Conservation (phyloP, 2,888 invertebrate species). For the Thereva nobilitata region DNA sequence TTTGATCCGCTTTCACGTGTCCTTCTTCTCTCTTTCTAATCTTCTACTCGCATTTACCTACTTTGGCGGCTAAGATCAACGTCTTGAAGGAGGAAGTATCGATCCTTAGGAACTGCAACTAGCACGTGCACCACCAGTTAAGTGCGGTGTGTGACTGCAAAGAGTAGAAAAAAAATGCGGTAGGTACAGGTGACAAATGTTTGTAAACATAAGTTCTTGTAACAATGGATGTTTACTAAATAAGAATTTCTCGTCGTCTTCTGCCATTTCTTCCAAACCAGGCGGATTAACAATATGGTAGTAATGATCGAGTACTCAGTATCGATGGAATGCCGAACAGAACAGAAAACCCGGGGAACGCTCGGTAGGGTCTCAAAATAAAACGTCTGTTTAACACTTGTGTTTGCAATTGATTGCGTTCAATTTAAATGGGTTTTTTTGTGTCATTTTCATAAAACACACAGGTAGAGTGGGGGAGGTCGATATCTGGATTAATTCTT, state of each 20-base stretch:
- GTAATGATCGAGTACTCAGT: background rate
- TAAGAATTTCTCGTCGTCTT: constrained; percentile 32
- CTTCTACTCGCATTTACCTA: no score
- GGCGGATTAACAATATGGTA: constrained; percentile 9
- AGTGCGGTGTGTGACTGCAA: no score
- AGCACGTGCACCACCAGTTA: no score
- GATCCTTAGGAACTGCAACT: no score
- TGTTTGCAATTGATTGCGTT: constrained; percentile 42
- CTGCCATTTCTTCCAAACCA: constrained; percentile 22
- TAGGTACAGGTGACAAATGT: constrained; percentile 29
- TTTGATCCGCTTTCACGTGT: no score
- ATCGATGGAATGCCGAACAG: constrained; percentile 13
- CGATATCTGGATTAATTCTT: constrained; percentile 9
- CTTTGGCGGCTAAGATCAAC: no score
- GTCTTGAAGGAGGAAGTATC: no score
- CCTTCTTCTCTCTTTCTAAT: no score
- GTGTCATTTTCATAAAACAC: constrained; percentile 16
- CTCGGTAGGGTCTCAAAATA: background rate
- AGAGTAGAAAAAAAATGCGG: no score
- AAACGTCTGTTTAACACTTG: constrained; percentile 41
- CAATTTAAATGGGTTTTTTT: constrained; percentile 37
- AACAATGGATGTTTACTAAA: constrained; percentile 32
- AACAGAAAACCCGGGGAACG: background rate
- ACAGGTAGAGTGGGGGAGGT: constrained; percentile 19
- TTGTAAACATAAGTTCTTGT: constrained; percentile 20